A percentile compares a stretch with the other conserved stretches of the same genome.
phyloP scores from a whole-genome alignment of 2,888 invertebrate species.

The Allophyes oxyacanthae region DNA sequence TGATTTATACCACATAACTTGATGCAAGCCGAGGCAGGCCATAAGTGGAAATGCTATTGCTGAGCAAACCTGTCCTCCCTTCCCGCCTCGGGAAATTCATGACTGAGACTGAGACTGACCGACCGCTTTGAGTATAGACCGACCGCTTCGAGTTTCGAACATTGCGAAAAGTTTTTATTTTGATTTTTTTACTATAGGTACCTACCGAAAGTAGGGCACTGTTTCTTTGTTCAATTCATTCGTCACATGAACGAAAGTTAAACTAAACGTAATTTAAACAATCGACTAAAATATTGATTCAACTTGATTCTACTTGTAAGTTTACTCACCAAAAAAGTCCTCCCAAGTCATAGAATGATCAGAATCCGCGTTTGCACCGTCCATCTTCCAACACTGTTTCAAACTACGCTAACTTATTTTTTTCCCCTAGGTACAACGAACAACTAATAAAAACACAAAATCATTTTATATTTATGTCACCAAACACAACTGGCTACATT shows the following conservation, averaged over 20 bases:
- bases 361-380: conserved; percentile 89
- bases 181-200: conserved; percentile 2
- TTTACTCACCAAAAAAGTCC: conserved; percentile 91
- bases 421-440: conserved; percentile 42
- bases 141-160: conserved; percentile 29
- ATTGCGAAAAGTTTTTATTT: conserved; percentile 30
- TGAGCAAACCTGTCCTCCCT: conserved; percentile 73
- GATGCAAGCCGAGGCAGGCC: conserved; percentile 61
- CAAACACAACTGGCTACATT: conserved; percentile 62
- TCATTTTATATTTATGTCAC: conserved; percentile 65
- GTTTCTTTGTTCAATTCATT: conserved; percentile 16
- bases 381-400: conserved; percentile 80
- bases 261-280: conserved; percentile 6
- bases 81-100: conserved; percentile 72
- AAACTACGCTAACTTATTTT: conserved; percentile 69
- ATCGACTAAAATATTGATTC: conserved; percentile 4
- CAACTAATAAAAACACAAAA: conserved; percentile 59
- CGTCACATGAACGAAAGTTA: neutral
- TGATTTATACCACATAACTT: conserved; percentile 56
- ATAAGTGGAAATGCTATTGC: conserved; percentile 79
- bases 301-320: conserved; percentile 1
- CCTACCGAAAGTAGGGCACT: conserved; percentile 30
- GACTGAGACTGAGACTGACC: no score
- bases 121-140: no score
- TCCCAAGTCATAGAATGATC: conserved; percentile 93